These are phyloP conservation scores for Cryptocephalus moraei DNA, from an alignment of 2,888 invertebrate genomes.

Conservation along the genomic window DNA sequence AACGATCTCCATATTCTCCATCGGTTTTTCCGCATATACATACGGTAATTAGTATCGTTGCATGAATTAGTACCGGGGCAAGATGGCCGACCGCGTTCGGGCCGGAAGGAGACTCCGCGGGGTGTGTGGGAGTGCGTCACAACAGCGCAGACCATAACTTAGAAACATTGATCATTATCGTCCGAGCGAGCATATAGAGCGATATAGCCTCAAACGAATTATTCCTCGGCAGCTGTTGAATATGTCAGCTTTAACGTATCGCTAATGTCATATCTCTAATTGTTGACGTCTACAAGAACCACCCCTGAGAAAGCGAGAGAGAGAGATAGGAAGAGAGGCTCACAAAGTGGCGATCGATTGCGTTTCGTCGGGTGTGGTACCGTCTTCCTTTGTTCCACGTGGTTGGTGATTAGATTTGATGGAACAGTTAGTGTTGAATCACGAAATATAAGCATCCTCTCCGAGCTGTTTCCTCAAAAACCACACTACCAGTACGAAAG, in stretches of 20 bases:
- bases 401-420: too few relatives aligned
- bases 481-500: too few relatives aligned
- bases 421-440: too few relatives aligned
- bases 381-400: too few relatives aligned
- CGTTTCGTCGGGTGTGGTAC: too few relatives aligned
- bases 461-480: too few relatives aligned
- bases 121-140: constrained; percentile 37
- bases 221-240: constrained; percentile 35
- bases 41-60: constrained; percentile 16
- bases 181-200: constrained; percentile 21
- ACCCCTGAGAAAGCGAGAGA: too few relatives aligned
- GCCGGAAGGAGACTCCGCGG: constrained; percentile 35
- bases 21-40: constrained; percentile 7
- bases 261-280: constrained; percentile 23
- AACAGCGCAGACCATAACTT: constrained; percentile 35
- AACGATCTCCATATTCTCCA: constrained; percentile 7
- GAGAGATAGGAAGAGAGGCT: too few relatives aligned
- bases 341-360: too few relatives aligned
- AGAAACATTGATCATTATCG: constrained; percentile 38
- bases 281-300: constrained; percentile 26
- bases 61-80: constrained; percentile 26
- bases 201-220: constrained; percentile 33
- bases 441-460: too few relatives aligned
- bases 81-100: constrained; percentile 24
- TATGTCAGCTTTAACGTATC: constrained; percentile 31